Evolutionary conservation across 1,140 invertebrate genomes (phyloP).

Genomic region (Philotrypesis tridentata): DNA sequence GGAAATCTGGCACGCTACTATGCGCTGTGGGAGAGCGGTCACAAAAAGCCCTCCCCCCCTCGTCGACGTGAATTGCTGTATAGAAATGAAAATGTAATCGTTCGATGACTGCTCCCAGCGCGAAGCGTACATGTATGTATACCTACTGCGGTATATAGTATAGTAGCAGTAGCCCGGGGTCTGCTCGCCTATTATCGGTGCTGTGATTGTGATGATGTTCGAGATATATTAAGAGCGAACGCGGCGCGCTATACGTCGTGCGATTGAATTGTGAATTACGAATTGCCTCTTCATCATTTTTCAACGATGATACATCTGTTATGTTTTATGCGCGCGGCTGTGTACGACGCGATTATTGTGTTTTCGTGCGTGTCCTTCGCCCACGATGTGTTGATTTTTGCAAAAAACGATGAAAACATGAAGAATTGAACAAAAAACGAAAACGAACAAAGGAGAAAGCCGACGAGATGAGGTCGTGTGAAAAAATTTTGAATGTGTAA

Average conservation of each 20-base stretch:
- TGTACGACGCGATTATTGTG: constrained; percentile 15
- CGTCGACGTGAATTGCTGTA: neutral
- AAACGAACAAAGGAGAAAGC: neutral
- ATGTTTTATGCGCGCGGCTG: constrained; percentile 27
- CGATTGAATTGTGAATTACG: constrained; percentile 40
- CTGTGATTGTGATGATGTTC: constrained; percentile 45
- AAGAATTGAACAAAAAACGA: constrained; percentile 12
- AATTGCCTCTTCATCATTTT: constrained; percentile 39
- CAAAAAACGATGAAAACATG: constrained; percentile 29
- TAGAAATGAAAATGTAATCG: constrained; percentile 3
- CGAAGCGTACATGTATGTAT: neutral
- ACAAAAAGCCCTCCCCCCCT: too few species aligned
- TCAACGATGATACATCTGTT: constrained; percentile 31
- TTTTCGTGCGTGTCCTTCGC: constrained; percentile 13
- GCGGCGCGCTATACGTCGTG: neutral
- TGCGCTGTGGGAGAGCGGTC: neutral
- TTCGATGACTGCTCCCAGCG: neutral
- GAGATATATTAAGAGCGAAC: neutral
- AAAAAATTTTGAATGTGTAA: constrained; percentile 36
- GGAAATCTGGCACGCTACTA: neutral
- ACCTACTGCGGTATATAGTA: too few species aligned
- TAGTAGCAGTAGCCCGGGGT: neutral
- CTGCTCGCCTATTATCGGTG: constrained; percentile 39
- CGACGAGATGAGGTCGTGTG: constrained; percentile 26
- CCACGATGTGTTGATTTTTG: constrained; percentile 46